Evolutionary conservation across 1,140 invertebrate species (phyloP), one percentile per base, ranked within the genome.

Genomic region (Drosophila arawakana): DNA sequence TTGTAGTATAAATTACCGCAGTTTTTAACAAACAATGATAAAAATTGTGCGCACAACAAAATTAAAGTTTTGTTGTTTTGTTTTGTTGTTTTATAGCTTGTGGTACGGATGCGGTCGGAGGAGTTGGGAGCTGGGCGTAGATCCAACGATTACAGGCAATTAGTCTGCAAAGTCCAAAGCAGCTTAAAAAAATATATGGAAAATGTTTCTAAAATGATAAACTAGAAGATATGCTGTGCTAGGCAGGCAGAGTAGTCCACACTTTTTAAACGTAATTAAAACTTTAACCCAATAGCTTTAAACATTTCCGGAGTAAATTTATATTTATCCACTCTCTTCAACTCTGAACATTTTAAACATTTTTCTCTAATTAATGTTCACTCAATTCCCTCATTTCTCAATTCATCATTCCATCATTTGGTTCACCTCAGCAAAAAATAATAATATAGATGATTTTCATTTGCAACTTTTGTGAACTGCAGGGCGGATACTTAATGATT

Each of bases 1-100:
- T 70, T 78, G 81, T 86, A 84, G 81, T 86, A 84, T 89, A 86
- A 86, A 86, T 89, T 86, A 89, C 83, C 82, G 84, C 84, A 86
- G 82, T 84, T 86, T 84, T 83, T 86, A 78, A 81, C 65, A 83
- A 86, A 75, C 79, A 82, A 84, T 86, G 81, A 85, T 85, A 84
- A 84, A 82, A 83, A 84, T 80, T 80, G 72, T 80, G 59, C 65
- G 72, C 76, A 78, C 57, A 68, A 73, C 77, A 76, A 75, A 81
- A 79, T 89, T 83, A 74, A 89, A 83, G 76, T 86, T 88, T 66
- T 52, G 73, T 73, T 59, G 47, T 55, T 71, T 61, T 67, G 55
- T 61, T 60, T 63, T 43, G 30, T 63, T 57, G 34, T 75, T 75
- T 59, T 62, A 55, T 57, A 49, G 49, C 43, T 21, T 34, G 41